Conservation (phyloP, 2,113 vertebrate genomes). For the Poicephalus meyeri region DNA sequence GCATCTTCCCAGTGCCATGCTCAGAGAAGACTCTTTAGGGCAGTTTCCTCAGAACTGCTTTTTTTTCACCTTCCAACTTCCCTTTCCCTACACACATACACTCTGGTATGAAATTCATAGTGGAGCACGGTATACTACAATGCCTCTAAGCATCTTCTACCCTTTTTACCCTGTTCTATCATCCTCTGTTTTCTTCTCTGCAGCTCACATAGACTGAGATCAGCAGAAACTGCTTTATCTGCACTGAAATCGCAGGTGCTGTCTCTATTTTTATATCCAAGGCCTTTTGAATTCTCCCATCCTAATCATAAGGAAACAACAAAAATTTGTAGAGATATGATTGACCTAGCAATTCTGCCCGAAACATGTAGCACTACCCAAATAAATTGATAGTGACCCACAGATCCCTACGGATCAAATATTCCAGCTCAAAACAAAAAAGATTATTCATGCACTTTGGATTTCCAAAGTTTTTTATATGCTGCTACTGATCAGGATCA, state of each 20-base stretch:
- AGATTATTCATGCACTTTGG: background rate
- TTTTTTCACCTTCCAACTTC: background rate
- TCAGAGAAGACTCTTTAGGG: background rate
- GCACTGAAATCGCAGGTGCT: background rate
- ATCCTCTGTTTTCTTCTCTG: background rate
- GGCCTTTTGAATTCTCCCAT: background rate
- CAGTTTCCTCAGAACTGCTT: background rate
- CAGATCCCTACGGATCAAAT: background rate
- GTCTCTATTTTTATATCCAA: background rate
- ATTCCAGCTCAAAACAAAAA: background rate
- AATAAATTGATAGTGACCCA: background rate
- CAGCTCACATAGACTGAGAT: background rate
- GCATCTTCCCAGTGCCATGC: background rate
- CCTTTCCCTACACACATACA: background rate
- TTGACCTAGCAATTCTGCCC: background rate
- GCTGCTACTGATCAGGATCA: background rate
- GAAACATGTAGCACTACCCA: background rate
- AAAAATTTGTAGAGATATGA: background rate
- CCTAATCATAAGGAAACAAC: background rate
- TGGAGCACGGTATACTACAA: background rate
- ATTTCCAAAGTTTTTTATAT: background rate
- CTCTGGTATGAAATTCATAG: background rate
- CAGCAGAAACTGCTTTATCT: background rate
- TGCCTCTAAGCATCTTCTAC: background rate
- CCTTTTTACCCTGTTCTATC: background rate